Percentiles rank a stretch among this genome's conserved stretches.
These are phyloP conservation scores for Dunckerocampus dactyliophorus DNA, from an alignment of 2,113 vertebrate species.

Conservation along the genomic window DNA sequence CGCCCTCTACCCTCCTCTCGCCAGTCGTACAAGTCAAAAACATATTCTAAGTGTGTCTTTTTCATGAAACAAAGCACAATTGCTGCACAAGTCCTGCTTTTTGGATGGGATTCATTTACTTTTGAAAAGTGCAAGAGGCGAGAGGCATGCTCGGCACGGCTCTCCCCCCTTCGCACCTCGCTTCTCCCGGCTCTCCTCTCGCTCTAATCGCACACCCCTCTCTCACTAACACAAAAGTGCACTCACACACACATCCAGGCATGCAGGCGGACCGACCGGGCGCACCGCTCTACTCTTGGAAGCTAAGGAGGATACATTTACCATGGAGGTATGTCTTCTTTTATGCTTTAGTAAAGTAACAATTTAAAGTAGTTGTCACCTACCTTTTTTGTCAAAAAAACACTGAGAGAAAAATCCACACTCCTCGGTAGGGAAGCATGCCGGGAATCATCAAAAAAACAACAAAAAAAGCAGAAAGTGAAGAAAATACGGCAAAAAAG, in stretches of 20 bases:
- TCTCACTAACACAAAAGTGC: slow-evolving; percentile 66
- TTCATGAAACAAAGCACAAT: no score
- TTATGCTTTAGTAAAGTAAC: slow-evolving; percentile 37
- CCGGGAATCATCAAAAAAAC: slow-evolving; percentile 78
- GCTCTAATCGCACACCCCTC: slow-evolving; percentile 76
- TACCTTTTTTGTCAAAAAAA: slow-evolving; percentile 86
- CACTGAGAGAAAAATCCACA: slow-evolving; percentile 86
- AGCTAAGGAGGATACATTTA: slow-evolving; percentile 39
- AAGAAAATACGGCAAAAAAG: slow-evolving; percentile 48
- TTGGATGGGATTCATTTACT: no score
- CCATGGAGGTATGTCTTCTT: slow-evolving; percentile 65
- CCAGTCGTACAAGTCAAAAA: not conserved
- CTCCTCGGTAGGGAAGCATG: slow-evolving; percentile 86
- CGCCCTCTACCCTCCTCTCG: slow-evolving; percentile 18
- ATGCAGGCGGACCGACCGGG: slow-evolving; percentile 25
- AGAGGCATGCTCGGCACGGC: no score
- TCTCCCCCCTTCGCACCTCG: slow-evolving; percentile 44
- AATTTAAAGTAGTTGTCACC: slow-evolving; percentile 79
- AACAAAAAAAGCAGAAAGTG: slow-evolving; percentile 77
- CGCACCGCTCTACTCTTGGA: slow-evolving; percentile 56
- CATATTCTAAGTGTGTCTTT: no score
- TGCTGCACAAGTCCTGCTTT: no score
- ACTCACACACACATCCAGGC: slow-evolving; percentile 58
- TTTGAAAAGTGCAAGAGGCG: no score
- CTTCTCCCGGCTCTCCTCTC: slow-evolving; percentile 81